Evolutionary conservation across 2,888 invertebrate species (phyloP), one percentile per base, ranked within the genome.

Genomic region (Idaea straminata): DNA sequence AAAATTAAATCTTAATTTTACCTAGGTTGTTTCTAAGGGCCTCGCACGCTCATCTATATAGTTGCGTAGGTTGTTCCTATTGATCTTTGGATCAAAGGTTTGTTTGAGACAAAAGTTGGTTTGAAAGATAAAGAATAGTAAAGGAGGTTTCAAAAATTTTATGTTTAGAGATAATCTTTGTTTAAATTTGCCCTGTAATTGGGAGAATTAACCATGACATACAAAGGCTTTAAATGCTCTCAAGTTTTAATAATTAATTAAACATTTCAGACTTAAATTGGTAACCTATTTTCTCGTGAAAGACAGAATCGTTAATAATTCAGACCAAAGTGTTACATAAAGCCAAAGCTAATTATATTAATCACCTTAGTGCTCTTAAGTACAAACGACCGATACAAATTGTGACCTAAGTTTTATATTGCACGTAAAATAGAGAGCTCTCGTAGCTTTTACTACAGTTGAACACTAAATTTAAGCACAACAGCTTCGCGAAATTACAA

Each of bases 401-500:
- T 47, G 47, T 47, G 47, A 47, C 47, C 47, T 47, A 47, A 47
- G 47, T 47, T 47, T 47, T 47, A 47, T 47, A 6, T 4, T 47
- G 47, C 4, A 47, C 47, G 10, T 47, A 47, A 47, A 10, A 47
- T 10, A 47, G 47, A 47, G 13, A 13, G 7, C 47, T 47, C 47
- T 47, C 7, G 47, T 13, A 47, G 10, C 47, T 47, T 47, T 47
- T 47, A 47, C 47, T 10, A 47, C 47, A 7, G 47, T 47, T 13
- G 3, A 47, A 47, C 47, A 47, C 13, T 47, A 47, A 36, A 5
- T 7, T 47, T 47, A 10, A 47, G 13, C 13, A 7, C 5, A 36
- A 36, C 35, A 36, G 10, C 36, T 13, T 36, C 38, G 34, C 36
- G 59, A 64, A 65, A 61, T 60, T 59, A 38, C 63, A 67, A 67